Base-by-base conservation (phyloP, 2,113 vertebrate species). In the Aix galericulata region DNA sequence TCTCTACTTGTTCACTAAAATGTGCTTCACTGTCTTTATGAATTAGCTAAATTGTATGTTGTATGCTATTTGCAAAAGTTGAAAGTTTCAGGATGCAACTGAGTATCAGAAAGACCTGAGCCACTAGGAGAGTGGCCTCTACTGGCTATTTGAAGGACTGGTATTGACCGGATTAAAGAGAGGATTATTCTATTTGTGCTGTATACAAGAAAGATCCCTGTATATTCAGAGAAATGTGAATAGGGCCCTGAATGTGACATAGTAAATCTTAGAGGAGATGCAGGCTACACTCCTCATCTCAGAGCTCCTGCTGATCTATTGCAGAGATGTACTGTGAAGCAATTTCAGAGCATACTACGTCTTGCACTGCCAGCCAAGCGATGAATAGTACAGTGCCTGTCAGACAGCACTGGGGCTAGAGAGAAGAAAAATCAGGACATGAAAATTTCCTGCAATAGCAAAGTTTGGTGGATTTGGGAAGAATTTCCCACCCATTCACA, bases 171-270 rank as follows among this genome's bases (percentile, higher is more conserved):
- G 46, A 80, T 77, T 89, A 75, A 53, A 77, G 64, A 81, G 14
- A 72, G 36, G 73, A 55, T 92, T 88, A 68, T 72, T 94, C 83
- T 60, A 85, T 89, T 91, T 75, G 42, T 56, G 78, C 55, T 84
- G 76, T 20, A 91, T 79, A 89, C 82, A 72, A 87, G 79, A 88
- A 90, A 88, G 91, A 83, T 50, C 89, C 64, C 69, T 91, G 92
- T 92, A 62, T 69, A 88, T 85, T 91, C 93, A 71, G n/a, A 64
- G 79, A 80, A 86, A 84, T 50, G 72, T 80, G 81, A 92, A 60
- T 5, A 83, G 82, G 86, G 46, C 59, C 84, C 76, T 75, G 82
- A 80, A 72, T 73, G 53, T 21, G 60, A 60, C 88, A 50, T 0
- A 60, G 83, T 29, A 86, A 94, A 92, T 56, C 77, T 63, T 42